phyloP scores from a whole-genome alignment of 2,888 invertebrate species.

The Trissolcus brochymenae region DNA sequence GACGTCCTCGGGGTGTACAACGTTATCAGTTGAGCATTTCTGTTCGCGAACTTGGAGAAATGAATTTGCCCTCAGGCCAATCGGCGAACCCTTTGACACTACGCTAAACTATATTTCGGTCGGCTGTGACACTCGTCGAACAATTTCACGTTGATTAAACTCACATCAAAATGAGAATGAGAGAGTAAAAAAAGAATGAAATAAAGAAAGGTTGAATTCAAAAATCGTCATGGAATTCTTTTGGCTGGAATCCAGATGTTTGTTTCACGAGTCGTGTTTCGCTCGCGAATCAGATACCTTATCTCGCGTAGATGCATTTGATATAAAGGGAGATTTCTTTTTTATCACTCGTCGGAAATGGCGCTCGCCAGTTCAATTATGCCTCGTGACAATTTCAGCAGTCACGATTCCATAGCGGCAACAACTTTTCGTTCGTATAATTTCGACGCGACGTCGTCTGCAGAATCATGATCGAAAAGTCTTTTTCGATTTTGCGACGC shows the following conservation, averaged over 20 bases:
- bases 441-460: slow-evolving; percentile 38
- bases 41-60: slow-evolving; percentile 39
- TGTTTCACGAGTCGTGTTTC: slow-evolving; percentile 23
- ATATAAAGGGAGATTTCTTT: slow-evolving; percentile 36
- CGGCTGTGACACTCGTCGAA: too few species aligned
- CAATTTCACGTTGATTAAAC: too few species aligned
- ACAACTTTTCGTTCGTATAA: slow-evolving; percentile 37
- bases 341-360: slow-evolving; percentile 36
- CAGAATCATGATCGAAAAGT: slow-evolving; percentile 38
- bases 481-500: slow-evolving; percentile 50
- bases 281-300: slow-evolving; percentile 27
- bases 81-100: too few species aligned
- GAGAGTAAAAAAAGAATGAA: too few species aligned
- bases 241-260: slow-evolving; percentile 1
- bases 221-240: too few species aligned
- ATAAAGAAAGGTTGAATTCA: too few species aligned
- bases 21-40: slow-evolving; percentile 52
- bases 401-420: slow-evolving; percentile 38
- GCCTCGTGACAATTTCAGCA: slow-evolving; percentile 41
- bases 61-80: too few species aligned
- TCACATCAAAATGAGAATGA: too few species aligned
- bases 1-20: slow-evolving; percentile 47
- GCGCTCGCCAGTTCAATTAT: slow-evolving; percentile 38
- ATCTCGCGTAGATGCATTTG: slow-evolving; percentile 24
- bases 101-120: too few species aligned